Evolutionary conservation across 2,113 vertebrate genomes (phyloP).

Genomic region (Cichladusa arquata): DNA sequence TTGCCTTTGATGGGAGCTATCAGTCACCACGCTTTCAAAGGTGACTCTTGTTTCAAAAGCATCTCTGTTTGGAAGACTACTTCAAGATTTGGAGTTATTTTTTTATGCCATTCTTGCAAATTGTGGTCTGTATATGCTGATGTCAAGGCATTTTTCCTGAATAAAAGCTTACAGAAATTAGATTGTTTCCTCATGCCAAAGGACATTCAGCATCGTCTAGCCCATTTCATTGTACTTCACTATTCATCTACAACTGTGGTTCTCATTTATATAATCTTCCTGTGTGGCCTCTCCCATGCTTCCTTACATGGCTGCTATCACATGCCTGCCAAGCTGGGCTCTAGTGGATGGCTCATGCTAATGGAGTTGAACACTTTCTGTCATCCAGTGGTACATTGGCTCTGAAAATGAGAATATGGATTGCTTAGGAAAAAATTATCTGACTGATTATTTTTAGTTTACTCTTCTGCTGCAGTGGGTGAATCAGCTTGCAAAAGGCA

Average conservation of each 20-base stretch:
- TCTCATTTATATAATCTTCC: constrained; percentile 29
- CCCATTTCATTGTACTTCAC: constrained; percentile 18
- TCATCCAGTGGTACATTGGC: not conserved
- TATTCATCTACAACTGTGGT: not conserved
- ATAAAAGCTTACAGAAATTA: constrained; percentile 25
- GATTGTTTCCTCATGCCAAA: constrained; percentile 46
- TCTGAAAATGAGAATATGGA: not conserved
- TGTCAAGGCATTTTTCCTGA: constrained; percentile 24
- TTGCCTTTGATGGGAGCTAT: not conserved
- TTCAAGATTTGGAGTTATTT: not conserved
- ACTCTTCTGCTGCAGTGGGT: not conserved
- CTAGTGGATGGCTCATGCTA: not conserved
- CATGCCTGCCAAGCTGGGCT: not conserved
- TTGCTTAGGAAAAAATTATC: not conserved
- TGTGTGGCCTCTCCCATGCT: constrained; percentile 44
- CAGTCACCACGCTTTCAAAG: not conserved
- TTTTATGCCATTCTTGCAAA: not conserved
- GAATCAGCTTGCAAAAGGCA: constrained; percentile 22
- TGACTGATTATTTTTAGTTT: constrained; percentile 3
- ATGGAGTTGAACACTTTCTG: not conserved
- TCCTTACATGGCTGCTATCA: constrained; percentile 28
- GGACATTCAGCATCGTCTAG: not conserved
- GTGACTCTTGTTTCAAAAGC: not conserved
- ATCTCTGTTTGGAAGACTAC: not conserved
- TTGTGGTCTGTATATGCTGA: not conserved